Evolutionary conservation across 1,140 invertebrate species (phyloP), one percentile per base, ranked within the genome.

Genomic region (Hypothenemus hampei): DNA sequence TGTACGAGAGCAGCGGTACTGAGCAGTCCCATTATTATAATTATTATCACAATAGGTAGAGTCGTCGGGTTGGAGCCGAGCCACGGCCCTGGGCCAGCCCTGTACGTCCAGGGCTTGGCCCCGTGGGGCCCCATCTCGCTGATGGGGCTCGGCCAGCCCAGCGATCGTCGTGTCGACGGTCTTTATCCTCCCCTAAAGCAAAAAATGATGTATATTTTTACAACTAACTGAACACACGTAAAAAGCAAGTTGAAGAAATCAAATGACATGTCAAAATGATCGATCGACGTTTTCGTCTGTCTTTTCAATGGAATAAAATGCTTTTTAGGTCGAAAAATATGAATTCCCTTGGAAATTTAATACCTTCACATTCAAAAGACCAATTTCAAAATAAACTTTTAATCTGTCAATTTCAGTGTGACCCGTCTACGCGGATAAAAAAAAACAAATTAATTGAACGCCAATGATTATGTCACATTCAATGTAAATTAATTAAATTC

Each of bases 111-210:
- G 52, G 52, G 44, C 52, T 55, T 55, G 54, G 54, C 54, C 54
- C 54, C 54, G 16, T 43, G 45, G 46, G 54, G 54, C 54, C 54
- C 54, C 54, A 57, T 57, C 54, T 57, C 54, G 54, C 47, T 57
- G 54, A 57, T 57, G 54, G 54, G 54, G 54, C 55, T 50, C 55
- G 55, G 55, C 55, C 47, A 50, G 55, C 55, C 47, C 55, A 51
- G 39, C 55, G 46, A 57, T 50, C 55, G 55, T 51, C 55, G 47
- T 57, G 55, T 57, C 55, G 55, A 57, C 55, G 55, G 55, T 41
- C 21, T 48, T 56, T 56, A 56, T 47, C 53, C 45, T 56, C 45
- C 45, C 44, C 53, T 56, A 20, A 16, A 56, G 48, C 4, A 40
- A 45, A 37, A 29, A 29, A 6, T 29, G 26, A n/a, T 29, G n/a